A percentile compares a stretch with the other conserved stretches of the same genome.
These are phyloP conservation scores for Coecobrya sp. DNA, from an alignment of 2,888 invertebrate genomes.

Conservation along the genomic window DNA sequence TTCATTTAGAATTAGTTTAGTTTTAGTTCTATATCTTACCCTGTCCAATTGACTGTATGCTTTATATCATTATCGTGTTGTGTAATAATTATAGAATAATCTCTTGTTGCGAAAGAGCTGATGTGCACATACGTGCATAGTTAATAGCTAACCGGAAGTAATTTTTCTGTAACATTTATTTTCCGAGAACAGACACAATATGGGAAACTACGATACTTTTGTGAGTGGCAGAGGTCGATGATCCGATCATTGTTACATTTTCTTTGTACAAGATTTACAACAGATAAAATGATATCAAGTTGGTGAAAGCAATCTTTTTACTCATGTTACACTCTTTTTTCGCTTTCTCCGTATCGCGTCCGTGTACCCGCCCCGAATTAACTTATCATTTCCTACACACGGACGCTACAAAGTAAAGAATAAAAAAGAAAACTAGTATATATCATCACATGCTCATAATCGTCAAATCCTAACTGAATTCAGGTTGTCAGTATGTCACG, in stretches of 20 bases:
- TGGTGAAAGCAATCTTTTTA: slow-evolving; percentile 4
- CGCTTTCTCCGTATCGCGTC: not conserved
- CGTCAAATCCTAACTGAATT: slow-evolving; percentile 23
- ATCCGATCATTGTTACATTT: not conserved
- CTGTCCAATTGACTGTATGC: no score
- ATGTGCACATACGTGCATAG: not conserved
- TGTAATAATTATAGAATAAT: no score
- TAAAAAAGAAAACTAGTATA: not conserved
- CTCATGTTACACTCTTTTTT: not conserved
- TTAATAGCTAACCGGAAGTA: not conserved
- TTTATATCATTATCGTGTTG: no score
- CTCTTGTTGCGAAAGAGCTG: no score
- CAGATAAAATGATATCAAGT: not conserved
- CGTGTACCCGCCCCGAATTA: not conserved
- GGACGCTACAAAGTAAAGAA: not conserved
- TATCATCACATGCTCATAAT: not conserved
- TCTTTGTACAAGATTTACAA: not conserved
- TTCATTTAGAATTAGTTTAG: no score
- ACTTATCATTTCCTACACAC: not conserved
- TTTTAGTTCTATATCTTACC: no score
- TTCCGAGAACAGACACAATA: not conserved
- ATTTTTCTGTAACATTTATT: not conserved
- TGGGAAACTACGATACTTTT: not conserved
- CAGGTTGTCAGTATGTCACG: slow-evolving; percentile 39
- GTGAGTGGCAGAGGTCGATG: not conserved